Conservation (phyloP, 2,888 invertebrate genomes). For the Aphodius granarius region DNA sequence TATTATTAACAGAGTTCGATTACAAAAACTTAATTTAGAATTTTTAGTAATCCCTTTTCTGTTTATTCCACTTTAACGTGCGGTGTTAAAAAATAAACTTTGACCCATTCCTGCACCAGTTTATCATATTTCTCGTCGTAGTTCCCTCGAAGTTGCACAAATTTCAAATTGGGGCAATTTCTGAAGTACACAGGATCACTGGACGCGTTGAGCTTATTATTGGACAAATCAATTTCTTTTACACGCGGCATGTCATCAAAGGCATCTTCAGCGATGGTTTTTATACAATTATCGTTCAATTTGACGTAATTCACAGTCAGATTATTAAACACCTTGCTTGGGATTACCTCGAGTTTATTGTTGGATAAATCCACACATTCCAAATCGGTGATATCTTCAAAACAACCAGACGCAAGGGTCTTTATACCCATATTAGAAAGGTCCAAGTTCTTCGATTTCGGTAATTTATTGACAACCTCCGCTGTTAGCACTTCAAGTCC, state of each 20-base stretch:
- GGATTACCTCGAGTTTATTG: background rate
- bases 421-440: background rate
- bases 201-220: background rate
- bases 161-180: background rate
- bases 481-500: background rate
- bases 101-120: background rate
- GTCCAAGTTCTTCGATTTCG: background rate
- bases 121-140: background rate
- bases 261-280: background rate
- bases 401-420: background rate
- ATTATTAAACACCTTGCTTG: background rate
- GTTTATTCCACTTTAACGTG: background rate
- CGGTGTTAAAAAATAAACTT: background rate
- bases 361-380: background rate
- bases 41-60: too few species aligned
- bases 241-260: background rate
- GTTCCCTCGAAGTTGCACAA: background rate
- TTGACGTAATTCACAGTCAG: background rate
- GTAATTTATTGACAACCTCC: background rate
- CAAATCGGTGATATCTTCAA: background rate
- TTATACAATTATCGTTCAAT: background rate
- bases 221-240: background rate
- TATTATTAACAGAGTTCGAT: background rate
- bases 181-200: background rate
- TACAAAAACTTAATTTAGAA: background rate